Evolutionary conservation across 2,888 invertebrate genomes (phyloP).

Genomic region (Deilephila porcellus): DNA sequence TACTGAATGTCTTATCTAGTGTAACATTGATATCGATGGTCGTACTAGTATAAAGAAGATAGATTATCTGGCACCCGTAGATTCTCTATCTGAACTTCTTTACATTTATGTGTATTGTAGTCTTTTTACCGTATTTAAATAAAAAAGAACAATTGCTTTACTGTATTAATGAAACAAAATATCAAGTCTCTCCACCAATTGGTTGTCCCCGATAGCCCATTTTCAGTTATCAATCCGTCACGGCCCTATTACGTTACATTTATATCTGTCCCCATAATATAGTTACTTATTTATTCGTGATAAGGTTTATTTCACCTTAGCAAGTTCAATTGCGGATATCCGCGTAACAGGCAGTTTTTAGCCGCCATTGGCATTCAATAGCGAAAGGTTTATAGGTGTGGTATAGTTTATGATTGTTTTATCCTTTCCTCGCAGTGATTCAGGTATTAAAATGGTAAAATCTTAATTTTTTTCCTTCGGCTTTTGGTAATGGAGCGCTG

Average conservation of each 20-base stretch:
- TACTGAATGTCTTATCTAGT: too few relatives aligned
- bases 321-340: constrained; percentile 9
- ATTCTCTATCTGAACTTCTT: too few relatives aligned
- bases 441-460: not conserved
- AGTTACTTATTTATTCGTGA: not conserved
- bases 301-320: constrained; percentile 16
- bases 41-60: too few relatives aligned
- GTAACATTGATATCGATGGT: too few relatives aligned
- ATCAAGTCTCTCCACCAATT: not conserved
- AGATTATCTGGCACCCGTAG: too few relatives aligned
- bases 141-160: not conserved
- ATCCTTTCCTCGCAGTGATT: too few relatives aligned
- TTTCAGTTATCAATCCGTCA: constrained; percentile 14
- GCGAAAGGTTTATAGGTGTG: constrained; percentile 13
- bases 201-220: not conserved
- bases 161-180: constrained; percentile 4
- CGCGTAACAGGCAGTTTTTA: constrained; percentile 8
- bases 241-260: constrained; percentile 7
- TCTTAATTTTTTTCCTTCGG: not conserved
- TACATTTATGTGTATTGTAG: too few relatives aligned
- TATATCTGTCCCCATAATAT: not conserved
- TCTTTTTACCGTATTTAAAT: too few relatives aligned
- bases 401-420: not conserved
- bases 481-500: not conserved
- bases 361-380: constrained; percentile 1